phyloP scores from a whole-genome alignment of 2,888 invertebrate genomes.

The Rhingia rostrata region DNA sequence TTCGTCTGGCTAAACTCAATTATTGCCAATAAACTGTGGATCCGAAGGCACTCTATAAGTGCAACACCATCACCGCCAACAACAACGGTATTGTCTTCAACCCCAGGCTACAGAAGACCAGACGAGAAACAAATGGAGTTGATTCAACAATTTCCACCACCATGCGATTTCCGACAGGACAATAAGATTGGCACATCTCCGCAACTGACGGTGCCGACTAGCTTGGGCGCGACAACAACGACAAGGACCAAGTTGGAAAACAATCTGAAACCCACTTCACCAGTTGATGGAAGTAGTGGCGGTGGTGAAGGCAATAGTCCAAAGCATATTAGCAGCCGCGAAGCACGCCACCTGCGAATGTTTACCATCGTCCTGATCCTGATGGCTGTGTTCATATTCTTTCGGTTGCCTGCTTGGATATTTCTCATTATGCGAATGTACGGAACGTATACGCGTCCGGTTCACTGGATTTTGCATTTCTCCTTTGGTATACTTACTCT shows the following conservation, averaged over 20 bases:
- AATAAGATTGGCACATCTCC: conserved; percentile 61
- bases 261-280: conserved; percentile 52
- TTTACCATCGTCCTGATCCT: conserved; percentile 85
- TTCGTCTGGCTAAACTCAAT: conserved; percentile 84
- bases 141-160: conserved; percentile 37
- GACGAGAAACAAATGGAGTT: conserved; percentile 60
- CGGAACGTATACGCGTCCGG: conserved; percentile 76
- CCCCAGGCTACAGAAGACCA: not conserved
- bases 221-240: conserved; percentile 53
- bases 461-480: conserved; percentile 84
- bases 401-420: conserved; percentile 85
- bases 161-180: conserved; percentile 40
- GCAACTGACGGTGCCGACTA: conserved; percentile 55
- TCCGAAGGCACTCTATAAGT: conserved; percentile 79
- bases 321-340: conserved; percentile 75
- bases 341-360: conserved; percentile 84
- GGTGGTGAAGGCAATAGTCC: conserved; percentile 52
- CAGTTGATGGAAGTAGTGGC: conserved; percentile 40
- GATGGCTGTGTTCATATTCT: conserved; percentile 84
- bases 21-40: conserved; percentile 84
- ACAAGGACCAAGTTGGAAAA: conserved; percentile 63
- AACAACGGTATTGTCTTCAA: conserved; percentile 23
- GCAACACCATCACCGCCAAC: conserved; percentile 7
- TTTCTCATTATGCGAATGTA: conserved; percentile 84
- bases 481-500: conserved; percentile 84